Evolutionary conservation across 2,888 invertebrate genomes (phyloP).

Genomic region (Anarsia innoxiella): DNA sequence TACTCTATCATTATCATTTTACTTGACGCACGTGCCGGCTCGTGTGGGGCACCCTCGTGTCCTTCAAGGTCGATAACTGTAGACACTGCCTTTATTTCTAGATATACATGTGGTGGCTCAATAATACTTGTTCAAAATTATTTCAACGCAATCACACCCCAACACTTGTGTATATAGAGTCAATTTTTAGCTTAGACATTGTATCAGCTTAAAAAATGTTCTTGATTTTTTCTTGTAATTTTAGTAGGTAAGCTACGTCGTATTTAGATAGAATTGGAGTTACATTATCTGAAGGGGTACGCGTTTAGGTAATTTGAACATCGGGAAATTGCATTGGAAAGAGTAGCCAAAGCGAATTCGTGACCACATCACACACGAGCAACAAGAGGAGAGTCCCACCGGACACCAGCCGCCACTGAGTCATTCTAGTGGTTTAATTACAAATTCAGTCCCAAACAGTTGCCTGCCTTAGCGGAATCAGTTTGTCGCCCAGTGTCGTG

Average conservation of each 20-base stretch:
- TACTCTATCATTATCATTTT: conserved; percentile 72
- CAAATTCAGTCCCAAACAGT: conserved; percentile 32
- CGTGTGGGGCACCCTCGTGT: conserved; percentile 41
- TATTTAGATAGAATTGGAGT: no score
- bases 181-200: no score
- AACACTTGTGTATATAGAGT: no score
- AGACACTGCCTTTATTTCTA: conserved; percentile 46
- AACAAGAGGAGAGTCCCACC: conserved; percentile 12
- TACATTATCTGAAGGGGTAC: no score
- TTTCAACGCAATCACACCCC: no score
- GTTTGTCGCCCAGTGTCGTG: conserved; percentile 26
- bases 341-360: conserved; percentile 2
- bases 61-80: conserved; percentile 67
- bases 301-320: no score
- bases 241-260: no score
- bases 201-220: no score
- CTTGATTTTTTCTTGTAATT: no score
- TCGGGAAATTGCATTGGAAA: conserved; percentile 4
- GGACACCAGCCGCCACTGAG: conserved; percentile 14
- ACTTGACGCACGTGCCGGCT: conserved; percentile 63
- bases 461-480: conserved; percentile 23
- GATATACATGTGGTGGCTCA: no score
- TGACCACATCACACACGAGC: conserved; percentile 5
- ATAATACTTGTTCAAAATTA: not conserved
- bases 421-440: conserved; percentile 36